Evolutionary conservation across 2,888 invertebrate genomes (phyloP).

Genomic region (Nebria brevicollis): DNA sequence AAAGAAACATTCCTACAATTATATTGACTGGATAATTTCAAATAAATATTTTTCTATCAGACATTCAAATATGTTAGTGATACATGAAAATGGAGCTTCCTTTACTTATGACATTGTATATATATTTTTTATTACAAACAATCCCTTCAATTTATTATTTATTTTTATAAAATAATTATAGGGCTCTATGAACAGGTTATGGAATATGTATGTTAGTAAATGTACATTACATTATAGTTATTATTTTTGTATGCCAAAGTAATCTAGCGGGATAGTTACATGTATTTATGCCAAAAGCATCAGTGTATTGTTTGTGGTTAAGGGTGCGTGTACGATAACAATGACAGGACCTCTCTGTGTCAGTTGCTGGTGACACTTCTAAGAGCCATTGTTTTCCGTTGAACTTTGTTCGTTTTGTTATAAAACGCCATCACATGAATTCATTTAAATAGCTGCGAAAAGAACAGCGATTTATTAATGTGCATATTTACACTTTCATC

Average conservation of each 20-base stretch:
- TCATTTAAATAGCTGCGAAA: background rate
- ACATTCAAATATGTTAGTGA: too few relatives aligned
- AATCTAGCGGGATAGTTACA: background rate
- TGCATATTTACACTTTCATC: background rate
- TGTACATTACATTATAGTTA: background rate
- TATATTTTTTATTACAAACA: too few relatives aligned
- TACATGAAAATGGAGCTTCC: too few relatives aligned
- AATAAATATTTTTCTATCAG: too few relatives aligned
- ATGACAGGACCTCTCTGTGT: background rate
- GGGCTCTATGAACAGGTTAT: background rate
- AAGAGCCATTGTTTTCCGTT: background rate
- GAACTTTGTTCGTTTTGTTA: background rate
- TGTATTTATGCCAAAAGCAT: background rate
- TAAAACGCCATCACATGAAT: background rate
- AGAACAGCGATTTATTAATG: background rate
- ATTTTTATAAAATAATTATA: too few relatives aligned
- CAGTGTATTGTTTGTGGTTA: background rate
- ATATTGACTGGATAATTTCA: too few relatives aligned
- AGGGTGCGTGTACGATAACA: background rate
- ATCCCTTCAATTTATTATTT: too few relatives aligned
- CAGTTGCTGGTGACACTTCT: background rate
- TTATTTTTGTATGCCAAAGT: background rate
- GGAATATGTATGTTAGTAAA: background rate
- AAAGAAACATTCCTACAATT: too few relatives aligned
- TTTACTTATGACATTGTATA: too few relatives aligned